Conservation (phyloP, 1,140 invertebrate species). For the Nylanderia fulva region DNA sequence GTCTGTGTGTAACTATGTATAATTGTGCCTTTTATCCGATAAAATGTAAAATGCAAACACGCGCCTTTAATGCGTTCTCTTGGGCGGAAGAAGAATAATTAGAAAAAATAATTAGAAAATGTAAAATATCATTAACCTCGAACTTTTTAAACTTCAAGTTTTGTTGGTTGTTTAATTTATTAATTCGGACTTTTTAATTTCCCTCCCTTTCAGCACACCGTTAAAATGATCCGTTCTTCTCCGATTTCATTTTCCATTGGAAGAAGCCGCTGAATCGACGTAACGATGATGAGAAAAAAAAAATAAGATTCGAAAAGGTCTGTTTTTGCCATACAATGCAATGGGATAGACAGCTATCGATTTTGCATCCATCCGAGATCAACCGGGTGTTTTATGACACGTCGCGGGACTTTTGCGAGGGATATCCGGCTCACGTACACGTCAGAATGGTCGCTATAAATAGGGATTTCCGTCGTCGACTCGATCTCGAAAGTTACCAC, state of each 20-base stretch:
- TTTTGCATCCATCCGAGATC: slow-evolving; percentile 66
- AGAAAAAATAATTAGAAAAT: not conserved
- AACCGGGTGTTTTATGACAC: slow-evolving; percentile 64
- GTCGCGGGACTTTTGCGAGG: slow-evolving; percentile 22
- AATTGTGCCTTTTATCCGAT: not conserved
- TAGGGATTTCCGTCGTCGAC: slow-evolving; percentile 72
- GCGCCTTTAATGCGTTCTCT: not conserved
- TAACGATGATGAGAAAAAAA: not conserved
- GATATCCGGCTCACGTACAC: slow-evolving; percentile 66
- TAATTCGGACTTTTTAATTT: not conserved
- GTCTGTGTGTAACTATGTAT: not conserved
- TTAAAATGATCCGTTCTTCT: not conserved
- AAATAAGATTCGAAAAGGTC: not conserved
- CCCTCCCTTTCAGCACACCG: not conserved
- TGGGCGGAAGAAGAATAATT: not conserved
- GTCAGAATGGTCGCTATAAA: slow-evolving; percentile 76
- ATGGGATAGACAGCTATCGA: slow-evolving; percentile 49
- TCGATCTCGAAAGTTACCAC: slow-evolving; percentile 48
- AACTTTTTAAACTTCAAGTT: not conserved
- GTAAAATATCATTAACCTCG: too few species aligned
- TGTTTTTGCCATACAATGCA: slow-evolving; percentile 6
- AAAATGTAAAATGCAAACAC: not conserved
- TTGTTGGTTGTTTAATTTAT: not conserved
- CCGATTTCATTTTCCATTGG: not conserved
- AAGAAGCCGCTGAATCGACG: not conserved